Conservation (phyloP, 2,113 vertebrate species). For the Marmota flaviventris region DNA sequence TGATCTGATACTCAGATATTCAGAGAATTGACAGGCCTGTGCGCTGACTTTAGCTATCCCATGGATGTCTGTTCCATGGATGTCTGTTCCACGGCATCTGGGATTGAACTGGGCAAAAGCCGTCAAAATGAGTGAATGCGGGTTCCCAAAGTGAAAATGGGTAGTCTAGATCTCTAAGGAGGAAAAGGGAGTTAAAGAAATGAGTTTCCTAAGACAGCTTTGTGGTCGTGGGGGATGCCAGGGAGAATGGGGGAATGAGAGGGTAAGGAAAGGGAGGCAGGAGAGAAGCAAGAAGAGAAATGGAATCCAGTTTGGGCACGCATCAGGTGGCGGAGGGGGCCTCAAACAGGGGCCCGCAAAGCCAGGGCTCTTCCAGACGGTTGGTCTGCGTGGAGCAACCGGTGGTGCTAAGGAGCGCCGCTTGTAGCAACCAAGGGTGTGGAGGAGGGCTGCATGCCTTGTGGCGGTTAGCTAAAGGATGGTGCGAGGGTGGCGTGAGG, state of each 20-base stretch:
- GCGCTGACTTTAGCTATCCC: background rate
- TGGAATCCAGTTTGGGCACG: background rate
- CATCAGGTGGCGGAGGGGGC: slow-evolving; percentile 1
- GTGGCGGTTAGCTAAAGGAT: background rate
- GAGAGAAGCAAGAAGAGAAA: background rate
- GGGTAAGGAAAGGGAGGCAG: background rate
- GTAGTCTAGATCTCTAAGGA: background rate
- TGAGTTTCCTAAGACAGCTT: background rate
- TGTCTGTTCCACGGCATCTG: background rate
- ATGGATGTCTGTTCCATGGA: background rate
- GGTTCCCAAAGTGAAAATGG: background rate
- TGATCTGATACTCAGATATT: background rate
- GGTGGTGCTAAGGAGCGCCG: background rate
- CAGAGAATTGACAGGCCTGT: background rate
- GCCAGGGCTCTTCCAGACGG: background rate
- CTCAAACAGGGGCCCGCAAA: background rate
- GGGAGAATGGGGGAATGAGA: background rate
- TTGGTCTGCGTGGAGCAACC: background rate
- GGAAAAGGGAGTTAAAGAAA: background rate
- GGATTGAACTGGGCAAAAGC: background rate
- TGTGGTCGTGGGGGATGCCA: background rate
- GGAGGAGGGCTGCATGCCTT: background rate
- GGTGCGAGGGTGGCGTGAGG: background rate
- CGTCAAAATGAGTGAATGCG: background rate
- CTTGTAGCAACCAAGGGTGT: background rate